Evolutionary conservation across 2,113 vertebrate species (phyloP).

Genomic region (Irena cyanogastra): DNA sequence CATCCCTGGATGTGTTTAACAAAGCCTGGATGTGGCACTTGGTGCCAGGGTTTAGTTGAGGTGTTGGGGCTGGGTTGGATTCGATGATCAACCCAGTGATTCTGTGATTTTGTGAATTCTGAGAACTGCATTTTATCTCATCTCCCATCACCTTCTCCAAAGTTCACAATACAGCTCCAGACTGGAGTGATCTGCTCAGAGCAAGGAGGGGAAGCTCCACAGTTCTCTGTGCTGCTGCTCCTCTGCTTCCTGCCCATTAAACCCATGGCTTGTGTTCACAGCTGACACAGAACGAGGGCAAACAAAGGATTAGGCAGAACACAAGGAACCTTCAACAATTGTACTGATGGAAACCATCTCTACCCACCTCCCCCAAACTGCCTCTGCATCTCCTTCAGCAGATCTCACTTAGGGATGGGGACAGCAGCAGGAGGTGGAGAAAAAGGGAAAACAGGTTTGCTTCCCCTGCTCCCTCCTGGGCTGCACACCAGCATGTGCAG

Average conservation of each 20-base stretch:
- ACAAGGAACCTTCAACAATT: not conserved
- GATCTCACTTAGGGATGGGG: not conserved
- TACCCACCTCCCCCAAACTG: not conserved
- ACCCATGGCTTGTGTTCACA: not conserved
- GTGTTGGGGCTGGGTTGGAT: not conserved
- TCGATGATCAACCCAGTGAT: accelerated
- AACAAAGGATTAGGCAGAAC: not conserved
- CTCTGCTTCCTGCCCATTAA: not conserved
- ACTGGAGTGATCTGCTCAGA: not conserved
- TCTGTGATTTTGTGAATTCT: not conserved
- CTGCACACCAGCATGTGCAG: not conserved
- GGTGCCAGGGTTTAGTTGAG: not conserved
- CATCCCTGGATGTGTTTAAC: not conserved
- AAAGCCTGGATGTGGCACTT: not conserved
- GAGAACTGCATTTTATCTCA: not conserved
- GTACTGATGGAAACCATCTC: not conserved
- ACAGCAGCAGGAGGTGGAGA: not conserved
- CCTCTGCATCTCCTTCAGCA: not conserved
- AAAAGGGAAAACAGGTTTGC: not conserved
- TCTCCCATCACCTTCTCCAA: not conserved
- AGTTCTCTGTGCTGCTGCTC: not conserved
- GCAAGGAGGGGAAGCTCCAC: not conserved
- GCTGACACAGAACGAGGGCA: not conserved
- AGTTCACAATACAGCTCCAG: not conserved
- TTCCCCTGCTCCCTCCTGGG: not conserved